phyloP scores from a whole-genome alignment of 1,140 invertebrate genomes.

The Cylas formicarius region DNA sequence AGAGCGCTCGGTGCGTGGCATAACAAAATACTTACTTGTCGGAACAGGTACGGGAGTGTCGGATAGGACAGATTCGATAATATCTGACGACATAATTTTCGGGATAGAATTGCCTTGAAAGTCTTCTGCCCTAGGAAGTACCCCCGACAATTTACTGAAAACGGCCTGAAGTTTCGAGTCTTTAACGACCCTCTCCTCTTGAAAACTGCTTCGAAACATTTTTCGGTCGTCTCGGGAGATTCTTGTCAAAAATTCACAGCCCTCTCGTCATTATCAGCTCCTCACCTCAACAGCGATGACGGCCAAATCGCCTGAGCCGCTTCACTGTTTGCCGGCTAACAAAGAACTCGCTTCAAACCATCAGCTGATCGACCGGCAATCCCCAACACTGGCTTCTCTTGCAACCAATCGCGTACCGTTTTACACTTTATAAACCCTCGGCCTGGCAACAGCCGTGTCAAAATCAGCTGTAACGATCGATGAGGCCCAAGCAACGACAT shows the following conservation, averaged over 20 bases:
- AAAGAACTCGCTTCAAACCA: conserved; percentile 29
- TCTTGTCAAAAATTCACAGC: conserved; percentile 15
- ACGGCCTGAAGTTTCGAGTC: conserved; percentile 34
- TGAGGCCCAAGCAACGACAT: conserved; percentile 17
- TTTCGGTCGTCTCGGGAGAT: not conserved
- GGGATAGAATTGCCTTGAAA: conserved; percentile 25
- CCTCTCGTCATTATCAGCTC: conserved; percentile 12
- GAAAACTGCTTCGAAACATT: conserved; percentile 31
- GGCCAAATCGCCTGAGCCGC: conserved; percentile 5
- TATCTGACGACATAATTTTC: conserved; percentile 37
- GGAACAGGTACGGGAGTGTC: conserved; percentile 32
- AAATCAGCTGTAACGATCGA: conserved; percentile 41
- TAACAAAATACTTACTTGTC: conserved; percentile 25
- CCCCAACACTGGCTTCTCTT: conserved; percentile 10
- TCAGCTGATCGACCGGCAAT: conserved; percentile 34
- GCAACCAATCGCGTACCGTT: conserved; percentile 29
- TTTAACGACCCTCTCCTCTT: conserved; percentile 26
- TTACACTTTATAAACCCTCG: conserved; percentile 26
- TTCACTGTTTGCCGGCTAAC: conserved; percentile 24
- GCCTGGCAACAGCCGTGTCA: conserved; percentile 41
- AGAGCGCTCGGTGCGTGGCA: too few species aligned
- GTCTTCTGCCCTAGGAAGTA: conserved; percentile 32
- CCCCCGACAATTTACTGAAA: conserved; percentile 33
- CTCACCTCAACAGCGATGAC: not conserved
- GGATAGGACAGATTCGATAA: conserved; percentile 35